Conservation (phyloP, 1,140 invertebrate genomes). For the Tetraneura akinire region DNA sequence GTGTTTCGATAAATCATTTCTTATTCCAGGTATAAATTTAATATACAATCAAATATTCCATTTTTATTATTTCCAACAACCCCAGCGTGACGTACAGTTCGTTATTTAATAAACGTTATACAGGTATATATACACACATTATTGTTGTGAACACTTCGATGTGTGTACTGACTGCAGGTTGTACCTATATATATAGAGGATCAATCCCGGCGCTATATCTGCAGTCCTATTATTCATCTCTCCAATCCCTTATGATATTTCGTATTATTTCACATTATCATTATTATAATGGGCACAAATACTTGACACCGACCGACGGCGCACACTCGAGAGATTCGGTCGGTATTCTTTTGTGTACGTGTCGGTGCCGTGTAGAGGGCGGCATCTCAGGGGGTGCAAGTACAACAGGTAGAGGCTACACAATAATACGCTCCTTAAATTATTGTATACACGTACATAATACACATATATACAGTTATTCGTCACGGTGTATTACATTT, state of each 20-base stretch:
- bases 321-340: neutral
- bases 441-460: neutral
- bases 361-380: neutral
- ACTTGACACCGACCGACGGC: neutral
- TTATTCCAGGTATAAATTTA: constrained; percentile 43
- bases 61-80: constrained; percentile 34
- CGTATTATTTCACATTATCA: constrained; percentile 8
- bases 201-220: constrained; percentile 36
- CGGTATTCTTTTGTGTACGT: constrained; percentile 30
- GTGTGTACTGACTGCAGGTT: neutral
- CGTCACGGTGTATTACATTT: constrained; percentile 23
- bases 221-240: neutral
- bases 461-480: constrained; percentile 1
- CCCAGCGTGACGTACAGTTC: constrained; percentile 30
- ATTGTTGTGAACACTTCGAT: neutral
- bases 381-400: constrained; percentile 11
- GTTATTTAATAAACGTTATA: constrained; percentile 15
- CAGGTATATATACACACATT: neutral
- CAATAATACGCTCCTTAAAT: neutral
- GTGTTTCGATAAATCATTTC: constrained; percentile 40
- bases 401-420: constrained; percentile 14
- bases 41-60: neutral
- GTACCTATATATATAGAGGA: too few species aligned
- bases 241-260: neutral
- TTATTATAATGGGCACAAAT: constrained; percentile 36